Percentiles rank a stretch among this genome's conserved stretches.
These are phyloP conservation scores for Coleophora flavipennella DNA, from an alignment of 2,888 invertebrate species.

Conservation along the genomic window DNA sequence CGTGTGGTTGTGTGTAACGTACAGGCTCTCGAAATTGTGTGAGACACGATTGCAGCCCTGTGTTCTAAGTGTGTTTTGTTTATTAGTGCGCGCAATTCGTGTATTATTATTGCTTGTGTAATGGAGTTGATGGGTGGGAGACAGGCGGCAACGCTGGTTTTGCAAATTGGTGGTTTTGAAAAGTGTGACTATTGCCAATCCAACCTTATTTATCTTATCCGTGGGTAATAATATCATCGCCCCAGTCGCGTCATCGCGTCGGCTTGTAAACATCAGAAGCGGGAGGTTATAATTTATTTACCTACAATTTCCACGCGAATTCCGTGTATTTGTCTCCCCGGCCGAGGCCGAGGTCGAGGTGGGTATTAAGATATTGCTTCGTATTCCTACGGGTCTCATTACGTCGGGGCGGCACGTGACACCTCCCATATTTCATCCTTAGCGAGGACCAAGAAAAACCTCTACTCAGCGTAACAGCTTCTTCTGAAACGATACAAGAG, in stretches of 20 bases:
- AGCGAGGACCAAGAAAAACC: conserved; percentile 30
- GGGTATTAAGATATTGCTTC: conserved; percentile 69
- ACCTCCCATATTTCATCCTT: conserved; percentile 62
- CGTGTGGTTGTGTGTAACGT: too few species aligned
- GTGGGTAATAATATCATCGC: conserved; percentile 37
- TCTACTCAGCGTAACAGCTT: conserved; percentile 28
- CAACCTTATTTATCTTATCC: too few species aligned
- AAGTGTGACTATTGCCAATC: too few species aligned
- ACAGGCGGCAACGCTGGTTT: too few species aligned
- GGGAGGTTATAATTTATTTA: conserved; percentile 65
- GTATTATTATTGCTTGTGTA: too few species aligned
- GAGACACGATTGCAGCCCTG: too few species aligned
- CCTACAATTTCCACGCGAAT: conserved; percentile 60
- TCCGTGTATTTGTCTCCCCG: conserved; percentile 62
- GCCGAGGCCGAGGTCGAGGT: conserved; percentile 30
- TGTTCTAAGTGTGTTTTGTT: too few species aligned
- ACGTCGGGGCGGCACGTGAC: conserved; percentile 48
- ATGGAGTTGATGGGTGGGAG: too few species aligned
- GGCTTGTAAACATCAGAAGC: conserved; percentile 44
- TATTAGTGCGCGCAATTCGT: too few species aligned
- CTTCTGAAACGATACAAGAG: conserved; percentile 31
- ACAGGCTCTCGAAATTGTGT: too few species aligned
- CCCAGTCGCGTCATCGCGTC: conserved; percentile 46
- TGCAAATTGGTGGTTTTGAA: too few species aligned
- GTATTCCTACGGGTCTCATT: conserved; percentile 67